phyloP scores from a whole-genome alignment of 2,113 vertebrate species.

The Trematocara stigmaticum region DNA sequence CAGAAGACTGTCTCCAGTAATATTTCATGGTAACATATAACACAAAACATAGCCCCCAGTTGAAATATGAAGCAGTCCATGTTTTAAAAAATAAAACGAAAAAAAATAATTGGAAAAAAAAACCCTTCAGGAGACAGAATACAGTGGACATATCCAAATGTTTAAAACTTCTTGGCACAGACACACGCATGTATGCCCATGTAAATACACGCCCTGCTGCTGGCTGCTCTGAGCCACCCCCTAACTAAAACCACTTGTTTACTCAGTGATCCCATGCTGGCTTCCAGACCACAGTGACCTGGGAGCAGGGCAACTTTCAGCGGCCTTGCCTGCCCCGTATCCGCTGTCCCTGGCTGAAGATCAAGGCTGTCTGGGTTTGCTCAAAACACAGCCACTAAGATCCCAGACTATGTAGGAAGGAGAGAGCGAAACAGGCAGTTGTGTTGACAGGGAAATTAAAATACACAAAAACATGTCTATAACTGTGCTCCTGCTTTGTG shows the following conservation, averaged over 20 bases:
- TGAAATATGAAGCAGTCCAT: neutral
- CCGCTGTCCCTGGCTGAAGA: conserved; percentile 38
- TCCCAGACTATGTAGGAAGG: neutral
- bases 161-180: conserved; percentile 2
- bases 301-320: conserved; percentile 49
- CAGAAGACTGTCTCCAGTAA: neutral
- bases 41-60: neutral
- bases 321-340: conserved; percentile 10
- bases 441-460: neutral
- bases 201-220: conserved; percentile 8
- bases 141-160: neutral
- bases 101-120: neutral
- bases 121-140: neutral
- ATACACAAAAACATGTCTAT: neutral
- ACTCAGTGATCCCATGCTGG: conserved; percentile 30
- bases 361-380: conserved; percentile 48
- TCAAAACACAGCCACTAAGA: neutral
- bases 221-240: conserved; percentile 7
- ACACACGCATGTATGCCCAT: neutral
- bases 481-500: neutral
- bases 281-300: conserved; percentile 57
- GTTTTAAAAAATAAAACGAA: neutral
- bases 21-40: conserved; percentile 10
- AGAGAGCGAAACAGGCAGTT: neutral
- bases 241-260: conserved; percentile 49